These are phyloP conservation scores for Mesorhabditis sp. DNA, from an alignment of 2,888 invertebrate species.

Conservation along the genomic window DNA sequence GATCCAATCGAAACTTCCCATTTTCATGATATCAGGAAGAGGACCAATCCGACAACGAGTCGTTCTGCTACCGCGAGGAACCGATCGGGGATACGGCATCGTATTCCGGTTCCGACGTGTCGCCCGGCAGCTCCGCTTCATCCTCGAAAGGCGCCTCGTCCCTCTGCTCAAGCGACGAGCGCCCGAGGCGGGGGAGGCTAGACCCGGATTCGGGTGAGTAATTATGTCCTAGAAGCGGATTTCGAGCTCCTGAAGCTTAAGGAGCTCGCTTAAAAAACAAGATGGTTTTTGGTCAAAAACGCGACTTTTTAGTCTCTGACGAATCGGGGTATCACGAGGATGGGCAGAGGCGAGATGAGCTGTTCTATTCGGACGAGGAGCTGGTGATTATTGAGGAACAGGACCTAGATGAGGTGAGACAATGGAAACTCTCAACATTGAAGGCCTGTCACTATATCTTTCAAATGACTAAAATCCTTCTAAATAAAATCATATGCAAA, in stretches of 20 bases:
- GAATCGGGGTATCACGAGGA: slow-evolving; percentile 36
- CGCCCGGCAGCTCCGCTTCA: not conserved
- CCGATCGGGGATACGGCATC: slow-evolving; percentile 39
- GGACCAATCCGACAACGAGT: slow-evolving; percentile 32
- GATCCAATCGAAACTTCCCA: not conserved
- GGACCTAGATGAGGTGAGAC: slow-evolving; percentile 29
- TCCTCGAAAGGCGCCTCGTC: not conserved
- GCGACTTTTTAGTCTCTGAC: slow-evolving; percentile 1
- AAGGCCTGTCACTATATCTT: no score
- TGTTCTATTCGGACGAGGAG: slow-evolving; percentile 39
- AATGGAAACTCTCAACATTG: not conserved
- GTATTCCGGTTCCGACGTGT: slow-evolving; percentile 18
- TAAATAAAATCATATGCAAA: not conserved
- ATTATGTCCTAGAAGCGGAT: not conserved
- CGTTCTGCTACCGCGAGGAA: slow-evolving; percentile 43
- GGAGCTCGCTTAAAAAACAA: not conserved
- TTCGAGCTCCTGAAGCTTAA: no score
- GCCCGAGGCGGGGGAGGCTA: not conserved
- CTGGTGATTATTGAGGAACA: slow-evolving; percentile 43
- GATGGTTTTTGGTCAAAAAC: not conserved
- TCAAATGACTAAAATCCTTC: no score
- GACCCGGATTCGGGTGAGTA: slow-evolving; percentile 4
- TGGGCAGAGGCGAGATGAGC: slow-evolving; percentile 29
- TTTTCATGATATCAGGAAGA: slow-evolving; percentile 25
- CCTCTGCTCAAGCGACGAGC: not conserved